Percentiles rank a stretch among this genome's conserved stretches.
These are phyloP conservation scores for Girardinichthys multiradiatus DNA, from an alignment of 2,113 vertebrate species.

Conservation along the genomic window DNA sequence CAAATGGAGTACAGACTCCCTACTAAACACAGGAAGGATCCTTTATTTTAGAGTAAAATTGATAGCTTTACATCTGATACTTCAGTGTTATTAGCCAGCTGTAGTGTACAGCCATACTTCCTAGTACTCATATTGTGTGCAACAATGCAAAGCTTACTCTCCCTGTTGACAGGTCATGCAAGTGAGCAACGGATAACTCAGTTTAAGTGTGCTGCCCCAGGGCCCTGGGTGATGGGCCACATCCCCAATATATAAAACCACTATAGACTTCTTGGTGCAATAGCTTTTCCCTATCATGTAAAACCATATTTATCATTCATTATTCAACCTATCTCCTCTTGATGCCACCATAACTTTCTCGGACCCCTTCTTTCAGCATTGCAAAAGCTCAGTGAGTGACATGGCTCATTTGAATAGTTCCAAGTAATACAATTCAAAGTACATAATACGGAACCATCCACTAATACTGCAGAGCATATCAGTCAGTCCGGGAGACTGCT, in stretches of 20 bases:
- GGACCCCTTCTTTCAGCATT: constrained; percentile 39
- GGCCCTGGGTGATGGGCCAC: neutral
- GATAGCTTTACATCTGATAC: neutral
- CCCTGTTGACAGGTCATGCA: no score
- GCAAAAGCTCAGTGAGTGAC: constrained; percentile 69
- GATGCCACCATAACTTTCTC: constrained; percentile 65
- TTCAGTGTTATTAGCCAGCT: neutral
- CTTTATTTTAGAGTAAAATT: no score
- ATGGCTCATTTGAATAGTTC: constrained; percentile 46
- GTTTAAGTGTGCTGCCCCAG: neutral
- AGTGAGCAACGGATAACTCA: neutral
- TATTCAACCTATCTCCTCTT: constrained; percentile 40
- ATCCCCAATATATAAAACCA: neutral
- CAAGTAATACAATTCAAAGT: constrained; percentile 79
- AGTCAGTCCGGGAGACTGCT: constrained; percentile 71
- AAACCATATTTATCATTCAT: constrained; percentile 42
- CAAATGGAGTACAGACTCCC: neutral
- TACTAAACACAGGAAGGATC: neutral
- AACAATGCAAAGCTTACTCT: no score
- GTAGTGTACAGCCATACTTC: neutral
- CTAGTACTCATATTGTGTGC: neutral
- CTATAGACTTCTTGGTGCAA: neutral
- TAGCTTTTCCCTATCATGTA: constrained; percentile 23
- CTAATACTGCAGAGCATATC: constrained; percentile 73
- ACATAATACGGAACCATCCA: constrained; percentile 79